Base-by-base conservation (phyloP, 2,797 vertebrate species). In the Clarias fuscus region DNA sequence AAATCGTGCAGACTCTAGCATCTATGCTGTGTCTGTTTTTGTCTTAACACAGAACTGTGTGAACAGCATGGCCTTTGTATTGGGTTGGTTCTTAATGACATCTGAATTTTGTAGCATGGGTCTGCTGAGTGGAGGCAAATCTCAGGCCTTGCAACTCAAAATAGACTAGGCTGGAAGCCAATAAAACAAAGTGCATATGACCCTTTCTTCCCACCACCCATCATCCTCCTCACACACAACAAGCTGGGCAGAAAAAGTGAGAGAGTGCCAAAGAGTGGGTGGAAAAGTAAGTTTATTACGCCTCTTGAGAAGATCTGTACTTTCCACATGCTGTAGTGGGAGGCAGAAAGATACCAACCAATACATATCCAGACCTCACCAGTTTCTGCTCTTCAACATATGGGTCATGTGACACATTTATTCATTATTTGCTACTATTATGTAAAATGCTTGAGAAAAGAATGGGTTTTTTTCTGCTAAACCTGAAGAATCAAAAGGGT, bases 91-190 rank as follows among this genome's bases (percentile, higher is more conserved):
- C 85, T 88, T 82, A 85, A 86, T 91, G 90, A 91, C 86, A 90
- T 90, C 88, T 90, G 90, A 89, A 91, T 91, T 92, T 90, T 91
- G 88, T 87, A 89, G 77, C 59, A 84, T 88, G 88, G 90, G 87
- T 91, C 89, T 85, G 84, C 89, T 86, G 92, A 93, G 91, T 84
- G 88, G 84, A 93, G 90, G 91, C 91, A 93, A 89, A 93, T 93
- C 92, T 88, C 89, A 93, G 92, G 92, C 90, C 89, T 90, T 68
- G 85, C 90, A 88, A 91, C 92, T 92, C 90, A 91, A 94, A 94
- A 95, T 92, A 93, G 92, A 92, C 88, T 67, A 89, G 94, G 94
- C 93, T 88, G 75, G 53, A 71, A 86, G 92, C 93, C 94, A 94
- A 89, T 79, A 85, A 91, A 91, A 85, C 90, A 93, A 93, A 93